Conservation (phyloP, 2,797 vertebrate species). For the Bradypodion pumilum region DNA sequence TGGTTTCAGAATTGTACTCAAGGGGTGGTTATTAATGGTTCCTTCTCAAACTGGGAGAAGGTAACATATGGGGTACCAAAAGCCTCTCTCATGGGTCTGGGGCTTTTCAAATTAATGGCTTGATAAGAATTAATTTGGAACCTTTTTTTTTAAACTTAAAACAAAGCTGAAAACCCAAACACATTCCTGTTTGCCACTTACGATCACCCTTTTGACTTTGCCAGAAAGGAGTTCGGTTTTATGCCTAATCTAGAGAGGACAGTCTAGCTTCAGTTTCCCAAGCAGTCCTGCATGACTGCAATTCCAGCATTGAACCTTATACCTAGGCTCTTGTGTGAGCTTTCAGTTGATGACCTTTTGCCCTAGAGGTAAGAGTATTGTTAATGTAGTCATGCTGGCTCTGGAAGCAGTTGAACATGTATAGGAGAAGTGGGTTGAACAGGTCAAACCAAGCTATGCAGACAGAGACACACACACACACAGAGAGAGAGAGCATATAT, state of each 20-base stretch:
- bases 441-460: conserved; percentile 45
- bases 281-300: conserved; percentile 35
- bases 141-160: not conserved
- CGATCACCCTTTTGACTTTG: conserved; percentile 65
- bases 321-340: conserved; percentile 47
- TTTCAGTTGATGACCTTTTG: conserved; percentile 45
- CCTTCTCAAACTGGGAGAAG: too few relatives aligned
- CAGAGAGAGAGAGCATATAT: too few relatives aligned
- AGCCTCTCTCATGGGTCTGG: too few relatives aligned
- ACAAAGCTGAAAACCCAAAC: conserved; percentile 13
- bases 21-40: too few relatives aligned
- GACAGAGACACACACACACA: too few relatives aligned
- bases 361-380: conserved; percentile 51
- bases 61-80: too few relatives aligned
- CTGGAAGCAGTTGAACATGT: conserved; percentile 33
- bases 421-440: conserved; percentile 37
- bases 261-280: too few relatives aligned
- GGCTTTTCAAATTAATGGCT: too few relatives aligned
- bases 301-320: conserved; percentile 53
- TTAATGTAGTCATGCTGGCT: conserved; percentile 41
- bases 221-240: conserved; percentile 57
- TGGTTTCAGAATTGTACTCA: too few relatives aligned
- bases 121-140: too few relatives aligned
- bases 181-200: conserved; percentile 1
- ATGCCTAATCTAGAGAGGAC: conserved; percentile 52